Conservation (phyloP, 2,113 vertebrate genomes). For the Bettongia penicillata region DNA sequence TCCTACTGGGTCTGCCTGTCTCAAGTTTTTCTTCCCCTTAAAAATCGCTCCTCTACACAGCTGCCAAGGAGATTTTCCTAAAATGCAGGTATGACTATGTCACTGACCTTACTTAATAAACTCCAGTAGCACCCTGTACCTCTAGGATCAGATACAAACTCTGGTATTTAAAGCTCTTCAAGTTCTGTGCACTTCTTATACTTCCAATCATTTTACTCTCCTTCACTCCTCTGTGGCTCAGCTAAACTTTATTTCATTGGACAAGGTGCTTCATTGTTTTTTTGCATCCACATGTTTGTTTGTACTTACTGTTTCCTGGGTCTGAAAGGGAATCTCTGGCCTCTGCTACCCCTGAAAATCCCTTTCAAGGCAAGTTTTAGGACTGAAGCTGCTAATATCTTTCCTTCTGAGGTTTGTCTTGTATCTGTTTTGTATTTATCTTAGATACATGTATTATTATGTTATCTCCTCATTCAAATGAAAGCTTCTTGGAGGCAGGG, state of each 20-base stretch:
- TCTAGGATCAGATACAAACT: not conserved
- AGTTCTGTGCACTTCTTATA: not conserved
- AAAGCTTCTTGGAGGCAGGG: not conserved
- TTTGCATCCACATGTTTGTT: not conserved
- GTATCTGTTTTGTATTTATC: not conserved
- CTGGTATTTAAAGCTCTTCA: not conserved
- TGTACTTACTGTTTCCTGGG: not conserved
- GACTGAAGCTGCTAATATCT: not conserved
- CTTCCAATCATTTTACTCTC: not conserved
- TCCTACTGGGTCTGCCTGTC: not conserved
- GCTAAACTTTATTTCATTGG: not conserved
- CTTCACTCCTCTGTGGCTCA: not conserved
- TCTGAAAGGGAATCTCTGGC: not conserved
- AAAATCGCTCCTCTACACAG: not conserved
- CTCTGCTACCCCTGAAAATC: not conserved
- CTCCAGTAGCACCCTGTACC: not conserved
- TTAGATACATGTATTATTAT: not conserved
- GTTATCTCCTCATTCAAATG: not conserved
- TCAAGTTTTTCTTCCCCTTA: not conserved
- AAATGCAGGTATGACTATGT: not conserved
- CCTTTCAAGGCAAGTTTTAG: not conserved
- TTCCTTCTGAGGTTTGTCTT: not conserved
- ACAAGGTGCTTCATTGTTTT: not conserved
- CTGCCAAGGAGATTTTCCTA: not conserved
- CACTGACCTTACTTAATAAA: not conserved